Conservation (phyloP, 2,888 invertebrate species). For the Lycophotia porphyrea region DNA sequence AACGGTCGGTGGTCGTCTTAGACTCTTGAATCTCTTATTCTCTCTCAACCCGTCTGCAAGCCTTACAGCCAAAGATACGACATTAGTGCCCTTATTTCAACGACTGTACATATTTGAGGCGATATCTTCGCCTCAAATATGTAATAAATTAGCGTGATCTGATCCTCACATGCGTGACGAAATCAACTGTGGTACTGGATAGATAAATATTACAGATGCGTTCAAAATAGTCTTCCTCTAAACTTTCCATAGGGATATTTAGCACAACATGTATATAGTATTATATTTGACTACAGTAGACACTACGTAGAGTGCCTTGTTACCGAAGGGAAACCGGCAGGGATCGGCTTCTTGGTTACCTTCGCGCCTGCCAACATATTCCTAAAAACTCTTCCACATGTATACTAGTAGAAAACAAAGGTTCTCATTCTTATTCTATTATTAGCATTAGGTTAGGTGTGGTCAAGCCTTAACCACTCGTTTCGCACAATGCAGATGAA, state of each 20-base stretch:
- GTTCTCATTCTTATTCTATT: not conserved
- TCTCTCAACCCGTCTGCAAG: not conserved
- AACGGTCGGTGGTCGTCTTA: no score
- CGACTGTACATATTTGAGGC: no score
- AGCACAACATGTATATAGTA: not conserved
- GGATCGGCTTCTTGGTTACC: no score
- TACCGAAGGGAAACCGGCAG: not conserved
- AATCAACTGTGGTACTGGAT: not conserved
- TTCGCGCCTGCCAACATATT: not conserved
- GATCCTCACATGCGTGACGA: not conserved
- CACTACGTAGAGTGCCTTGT: not conserved
- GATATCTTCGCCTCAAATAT: no score
- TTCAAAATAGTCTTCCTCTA: not conserved
- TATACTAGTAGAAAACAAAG: not conserved
- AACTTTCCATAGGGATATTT: not conserved
- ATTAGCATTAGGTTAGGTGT: conserved; percentile 32
- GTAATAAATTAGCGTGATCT: no score
- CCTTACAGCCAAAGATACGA: not conserved
- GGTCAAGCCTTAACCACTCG: conserved; percentile 35
- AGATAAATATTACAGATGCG: not conserved
- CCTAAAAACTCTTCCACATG: not conserved
- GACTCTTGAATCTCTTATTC: not conserved
- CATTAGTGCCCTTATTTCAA: no score
- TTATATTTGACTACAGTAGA: no score
- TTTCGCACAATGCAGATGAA: conserved; percentile 71